Conservation (phyloP, 2,888 invertebrate genomes). For the Notodonta dromedarius region DNA sequence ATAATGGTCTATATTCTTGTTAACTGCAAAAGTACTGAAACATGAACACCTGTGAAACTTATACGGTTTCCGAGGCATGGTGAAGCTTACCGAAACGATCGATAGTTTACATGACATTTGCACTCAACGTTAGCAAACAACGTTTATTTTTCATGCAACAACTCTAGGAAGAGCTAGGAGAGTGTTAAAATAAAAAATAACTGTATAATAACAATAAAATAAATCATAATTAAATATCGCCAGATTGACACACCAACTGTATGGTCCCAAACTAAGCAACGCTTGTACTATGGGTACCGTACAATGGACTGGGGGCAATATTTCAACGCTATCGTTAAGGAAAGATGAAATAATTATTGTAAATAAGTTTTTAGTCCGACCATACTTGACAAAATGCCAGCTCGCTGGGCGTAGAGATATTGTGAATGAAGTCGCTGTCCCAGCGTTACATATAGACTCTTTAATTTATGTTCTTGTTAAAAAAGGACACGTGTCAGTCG, state of each 20-base stretch:
- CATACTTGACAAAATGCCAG: conserved; percentile 47
- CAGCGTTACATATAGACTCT: conserved; percentile 26
- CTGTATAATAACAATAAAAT: too few relatives aligned
- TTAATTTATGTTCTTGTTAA: conserved; percentile 24
- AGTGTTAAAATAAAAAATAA: too few relatives aligned
- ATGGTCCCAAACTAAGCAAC: too few relatives aligned
- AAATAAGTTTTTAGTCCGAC: conserved; percentile 13
- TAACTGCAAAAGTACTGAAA: background rate
- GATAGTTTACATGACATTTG: conserved; percentile 12
- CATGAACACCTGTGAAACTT: background rate
- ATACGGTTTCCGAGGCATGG: background rate
- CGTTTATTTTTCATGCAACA: too few relatives aligned
- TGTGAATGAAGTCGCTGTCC: conserved; percentile 38
- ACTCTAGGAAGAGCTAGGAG: too few relatives aligned
- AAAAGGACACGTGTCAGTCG: conserved; percentile 3
- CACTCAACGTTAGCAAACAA: background rate
- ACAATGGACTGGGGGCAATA: too few relatives aligned
- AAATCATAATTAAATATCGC: too few relatives aligned
- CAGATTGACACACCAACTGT: too few relatives aligned
- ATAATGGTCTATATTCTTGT: too few relatives aligned
- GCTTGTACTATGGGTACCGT: too few relatives aligned
- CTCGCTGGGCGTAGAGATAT: conserved; percentile 23
- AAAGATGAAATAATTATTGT: too few relatives aligned
- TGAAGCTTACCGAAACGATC: background rate
- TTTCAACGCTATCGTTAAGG: too few relatives aligned